These are phyloP conservation scores for Lophius americanus DNA, from an alignment of 2,797 vertebrate genomes.

Conservation along the genomic window DNA sequence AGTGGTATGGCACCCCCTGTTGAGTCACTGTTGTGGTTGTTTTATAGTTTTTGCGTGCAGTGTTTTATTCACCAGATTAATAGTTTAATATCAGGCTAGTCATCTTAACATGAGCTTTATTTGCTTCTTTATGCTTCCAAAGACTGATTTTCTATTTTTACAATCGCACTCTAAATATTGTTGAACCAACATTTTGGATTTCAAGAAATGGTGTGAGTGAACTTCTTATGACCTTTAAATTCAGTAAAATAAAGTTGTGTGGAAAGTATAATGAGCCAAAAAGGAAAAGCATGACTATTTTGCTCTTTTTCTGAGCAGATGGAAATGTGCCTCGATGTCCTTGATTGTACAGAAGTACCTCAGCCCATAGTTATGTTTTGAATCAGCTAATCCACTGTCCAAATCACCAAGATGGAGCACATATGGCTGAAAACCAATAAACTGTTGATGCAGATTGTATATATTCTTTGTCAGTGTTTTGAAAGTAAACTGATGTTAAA, in stretches of 20 bases:
- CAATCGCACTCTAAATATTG: background rate
- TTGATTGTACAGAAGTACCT: conserved; percentile 62
- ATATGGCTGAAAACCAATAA: conserved; percentile 64
- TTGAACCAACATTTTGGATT: background rate
- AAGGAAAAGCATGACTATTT: conserved; percentile 34
- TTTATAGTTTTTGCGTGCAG: background rate
- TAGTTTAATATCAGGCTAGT: conserved; percentile 1
- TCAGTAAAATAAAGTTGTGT: conserved; percentile 18
- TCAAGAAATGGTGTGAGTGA: conserved; percentile 8
- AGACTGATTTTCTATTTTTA: background rate
- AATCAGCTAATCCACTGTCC: conserved; percentile 48
- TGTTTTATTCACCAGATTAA: conserved; percentile 12
- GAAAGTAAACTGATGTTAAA: conserved; percentile 46
- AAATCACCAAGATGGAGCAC: conserved; percentile 58
- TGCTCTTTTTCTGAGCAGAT: conserved; percentile 40
- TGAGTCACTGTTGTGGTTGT: conserved; percentile 31
- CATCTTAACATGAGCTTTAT: background rate
- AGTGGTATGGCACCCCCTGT: conserved; percentile 52
- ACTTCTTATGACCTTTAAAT: conserved; percentile 22
- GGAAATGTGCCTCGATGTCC: conserved; percentile 40
- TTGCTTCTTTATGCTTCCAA: conserved; percentile 12
- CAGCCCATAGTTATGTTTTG: conserved; percentile 74
- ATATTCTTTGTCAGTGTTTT: conserved; percentile 47
- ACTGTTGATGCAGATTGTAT: conserved; percentile 44
- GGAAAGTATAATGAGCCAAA: conserved; percentile 6